Evolutionary conservation across 2,797 vertebrate species (phyloP).

Genomic region (Diplodus puntazzo): DNA sequence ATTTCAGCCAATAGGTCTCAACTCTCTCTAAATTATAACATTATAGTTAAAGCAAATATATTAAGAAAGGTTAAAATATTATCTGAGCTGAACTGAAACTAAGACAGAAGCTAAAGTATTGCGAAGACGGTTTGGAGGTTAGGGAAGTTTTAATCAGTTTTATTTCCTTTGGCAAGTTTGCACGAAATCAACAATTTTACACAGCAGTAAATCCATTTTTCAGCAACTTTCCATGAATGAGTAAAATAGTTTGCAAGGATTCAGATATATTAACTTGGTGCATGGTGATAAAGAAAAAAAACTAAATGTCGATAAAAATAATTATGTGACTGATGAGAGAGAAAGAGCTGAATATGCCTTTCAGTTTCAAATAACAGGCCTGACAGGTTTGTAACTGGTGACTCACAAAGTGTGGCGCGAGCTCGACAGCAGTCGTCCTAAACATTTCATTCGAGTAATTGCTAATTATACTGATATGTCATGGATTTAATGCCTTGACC

Average conservation of each 20-base stretch:
- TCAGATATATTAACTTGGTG: slow-evolving; percentile 45
- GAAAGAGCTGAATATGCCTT: slow-evolving; percentile 54
- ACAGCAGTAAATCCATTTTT: slow-evolving; percentile 28
- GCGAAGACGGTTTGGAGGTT: slow-evolving; percentile 29
- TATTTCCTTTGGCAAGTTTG: slow-evolving; percentile 35
- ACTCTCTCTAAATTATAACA: not conserved
- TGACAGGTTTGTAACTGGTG: slow-evolving; percentile 61
- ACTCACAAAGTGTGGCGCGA: slow-evolving; percentile 43
- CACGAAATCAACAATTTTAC: slow-evolving; percentile 27
- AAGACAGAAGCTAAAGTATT: not conserved
- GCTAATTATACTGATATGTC: slow-evolving; percentile 58
- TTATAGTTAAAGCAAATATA: slow-evolving; percentile 5
- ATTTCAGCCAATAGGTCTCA: slow-evolving; percentile 12
- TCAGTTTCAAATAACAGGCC: slow-evolving; percentile 58
- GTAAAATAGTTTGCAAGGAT: slow-evolving; percentile 29
- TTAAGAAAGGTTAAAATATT: not conserved
- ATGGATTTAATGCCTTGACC: slow-evolving; percentile 56
- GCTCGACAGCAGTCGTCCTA: slow-evolving; percentile 45
- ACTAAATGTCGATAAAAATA: slow-evolving; percentile 45
- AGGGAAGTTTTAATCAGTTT: slow-evolving; percentile 41
- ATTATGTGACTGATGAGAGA: slow-evolving; percentile 50
- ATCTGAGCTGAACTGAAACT: slow-evolving; percentile 1
- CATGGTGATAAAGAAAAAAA: slow-evolving; percentile 18
- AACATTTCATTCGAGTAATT: slow-evolving; percentile 61
- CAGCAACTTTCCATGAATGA: slow-evolving; percentile 35